A percentile compares a stretch with the other conserved stretches of the same genome.
These are phyloP conservation scores for Cecropterus lyciades DNA, from an alignment of 1,140 invertebrate species.

Conservation along the genomic window DNA sequence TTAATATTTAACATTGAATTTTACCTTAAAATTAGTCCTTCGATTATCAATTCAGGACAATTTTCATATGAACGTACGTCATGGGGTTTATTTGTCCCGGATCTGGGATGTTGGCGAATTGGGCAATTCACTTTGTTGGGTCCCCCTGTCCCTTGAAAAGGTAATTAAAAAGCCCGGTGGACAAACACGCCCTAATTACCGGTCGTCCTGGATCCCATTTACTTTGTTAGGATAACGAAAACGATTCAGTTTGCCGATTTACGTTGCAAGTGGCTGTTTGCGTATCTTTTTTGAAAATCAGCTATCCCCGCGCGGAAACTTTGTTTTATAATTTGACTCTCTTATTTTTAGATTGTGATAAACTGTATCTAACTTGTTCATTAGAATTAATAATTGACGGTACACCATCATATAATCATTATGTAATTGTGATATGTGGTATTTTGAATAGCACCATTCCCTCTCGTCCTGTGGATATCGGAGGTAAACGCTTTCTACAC, in stretches of 20 bases:
- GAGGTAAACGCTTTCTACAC: no score
- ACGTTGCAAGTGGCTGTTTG: not conserved
- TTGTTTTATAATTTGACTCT: not conserved
- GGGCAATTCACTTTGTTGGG: constrained; percentile 24
- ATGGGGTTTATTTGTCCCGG: not conserved
- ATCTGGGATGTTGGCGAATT: constrained; percentile 14
- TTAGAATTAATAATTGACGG: no score
- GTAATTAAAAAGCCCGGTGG: constrained; percentile 31
- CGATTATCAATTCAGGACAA: not conserved
- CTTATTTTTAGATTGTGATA: no score
- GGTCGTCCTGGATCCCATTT: constrained; percentile 5
- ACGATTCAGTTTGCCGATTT: not conserved
- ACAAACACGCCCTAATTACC: constrained; percentile 20
- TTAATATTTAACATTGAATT: no score
- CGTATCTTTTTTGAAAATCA: not conserved
- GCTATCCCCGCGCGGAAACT: not conserved
- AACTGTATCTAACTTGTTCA: no score
- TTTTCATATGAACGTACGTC: not conserved
- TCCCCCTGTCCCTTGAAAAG: constrained; percentile 10
- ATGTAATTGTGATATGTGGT: no score
- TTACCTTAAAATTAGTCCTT: no score
- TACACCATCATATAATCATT: no score
- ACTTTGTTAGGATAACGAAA: constrained; percentile 17
- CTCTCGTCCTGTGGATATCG: no score
- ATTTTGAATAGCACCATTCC: no score